Base-by-base conservation (phyloP, 2,113 vertebrate genomes). In the Etheostoma spectabile region DNA sequence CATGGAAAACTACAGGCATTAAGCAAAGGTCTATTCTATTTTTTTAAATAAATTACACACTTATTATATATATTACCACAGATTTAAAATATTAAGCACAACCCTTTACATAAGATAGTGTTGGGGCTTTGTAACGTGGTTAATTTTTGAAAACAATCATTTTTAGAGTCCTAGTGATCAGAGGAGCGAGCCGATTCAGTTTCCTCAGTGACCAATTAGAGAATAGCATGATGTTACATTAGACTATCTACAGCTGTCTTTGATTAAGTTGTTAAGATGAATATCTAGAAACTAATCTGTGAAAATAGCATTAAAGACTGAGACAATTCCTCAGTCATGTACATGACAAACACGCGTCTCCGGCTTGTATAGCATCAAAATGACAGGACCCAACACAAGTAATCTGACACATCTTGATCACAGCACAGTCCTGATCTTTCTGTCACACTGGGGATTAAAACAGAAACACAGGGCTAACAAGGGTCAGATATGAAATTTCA, bases 401-500 rank as follows among this genome's bases (percentile, higher is more conserved):
- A 94, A 94, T 93, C 94, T 93, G 92, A 94, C 94, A 93, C 87
- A 82, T 91, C 87, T 83, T 92, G 91, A 94, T 93, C 86, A 88
- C 84, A 67, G 92, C 92, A 94, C 93, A 94, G 90, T 79, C 88
- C 81, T 91, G 90, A 90, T 93, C 91, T 93, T 90, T 92, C 83
- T 89, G 91, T 92, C 93, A 94, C 88, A 77, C 84, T 79, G 82
- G 84, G 93, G 93, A 95, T 95, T 94, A 91, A 89, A 95, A 92
- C 85, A 84, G 93, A 89, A 93, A 84, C 88, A 80, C 60, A 30
- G 70, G 84, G 91, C 85, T 89, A 91, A 92, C 88, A 89, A 89
- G 88, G 92, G 92, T 91, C 89, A 93, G 78, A 94, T 91, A 93
- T 94, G 91, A 94, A 91, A 94, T 93, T 94, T 94, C 91, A 89